These are phyloP conservation scores for Nomada ferruginata DNA, from an alignment of 2,888 invertebrate genomes.

Conservation along the genomic window DNA sequence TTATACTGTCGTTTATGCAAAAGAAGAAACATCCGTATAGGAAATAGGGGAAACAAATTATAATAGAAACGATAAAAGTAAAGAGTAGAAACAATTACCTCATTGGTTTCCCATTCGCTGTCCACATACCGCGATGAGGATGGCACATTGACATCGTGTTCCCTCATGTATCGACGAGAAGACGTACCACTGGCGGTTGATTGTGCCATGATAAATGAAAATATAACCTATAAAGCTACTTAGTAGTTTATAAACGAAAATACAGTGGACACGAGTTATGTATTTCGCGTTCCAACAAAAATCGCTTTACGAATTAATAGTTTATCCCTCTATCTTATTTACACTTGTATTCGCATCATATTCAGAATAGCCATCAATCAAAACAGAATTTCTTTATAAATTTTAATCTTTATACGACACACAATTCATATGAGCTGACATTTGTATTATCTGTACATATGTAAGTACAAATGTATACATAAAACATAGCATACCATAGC, in stretches of 20 bases:
- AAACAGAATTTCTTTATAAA: slow-evolving; percentile 38
- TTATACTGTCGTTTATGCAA: neutral
- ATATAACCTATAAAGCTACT: slow-evolving; percentile 63
- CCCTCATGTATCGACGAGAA: slow-evolving; percentile 87
- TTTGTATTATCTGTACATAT: slow-evolving; percentile 22
- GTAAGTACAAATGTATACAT: slow-evolving; percentile 32
- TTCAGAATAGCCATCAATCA: slow-evolving; percentile 35
- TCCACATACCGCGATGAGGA: slow-evolving; percentile 88
- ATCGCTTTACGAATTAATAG: slow-evolving; percentile 9
- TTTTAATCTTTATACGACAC: slow-evolving; percentile 43
- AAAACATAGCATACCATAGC: slow-evolving; percentile 1
- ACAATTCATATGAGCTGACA: slow-evolving; percentile 45
- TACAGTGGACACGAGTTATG: neutral
- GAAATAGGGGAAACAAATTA: slow-evolving; percentile 5
- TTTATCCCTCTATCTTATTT: slow-evolving; percentile 29
- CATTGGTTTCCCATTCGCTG: slow-evolving; percentile 92
- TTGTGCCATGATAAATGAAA: slow-evolving; percentile 86
- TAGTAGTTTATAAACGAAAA: neutral
- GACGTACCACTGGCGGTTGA: slow-evolving; percentile 87
- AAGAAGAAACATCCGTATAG: neutral
- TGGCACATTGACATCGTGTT: slow-evolving; percentile 87
- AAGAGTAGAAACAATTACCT: slow-evolving; percentile 84
- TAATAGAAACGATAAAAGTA: slow-evolving; percentile 13
- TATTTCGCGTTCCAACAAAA: neutral
- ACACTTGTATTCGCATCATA: slow-evolving; percentile 40